phyloP scores from a whole-genome alignment of 2,888 invertebrate species.

The Heliconius ethilla region DNA sequence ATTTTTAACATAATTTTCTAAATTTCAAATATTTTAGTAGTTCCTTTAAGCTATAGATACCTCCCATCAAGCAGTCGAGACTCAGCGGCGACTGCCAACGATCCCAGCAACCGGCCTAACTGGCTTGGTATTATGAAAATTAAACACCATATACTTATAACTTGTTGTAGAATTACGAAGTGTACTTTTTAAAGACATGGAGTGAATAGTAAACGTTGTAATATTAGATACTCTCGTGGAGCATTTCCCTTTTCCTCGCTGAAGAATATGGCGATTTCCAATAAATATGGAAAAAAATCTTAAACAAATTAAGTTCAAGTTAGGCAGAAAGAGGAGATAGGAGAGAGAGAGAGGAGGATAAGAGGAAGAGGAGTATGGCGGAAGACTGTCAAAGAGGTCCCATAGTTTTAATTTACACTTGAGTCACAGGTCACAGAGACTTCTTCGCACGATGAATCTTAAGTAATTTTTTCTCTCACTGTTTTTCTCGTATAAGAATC shows the following conservation, averaged over 20 bases:
- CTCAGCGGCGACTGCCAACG: conserved; percentile 38
- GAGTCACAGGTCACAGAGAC: no score
- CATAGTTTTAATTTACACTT: no score
- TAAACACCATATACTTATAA: conserved; percentile 40
- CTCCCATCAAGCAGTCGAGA: conserved; percentile 29
- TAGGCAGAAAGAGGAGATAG: no score
- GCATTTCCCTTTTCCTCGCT: conserved; percentile 10
- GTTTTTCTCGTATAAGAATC: neutral
- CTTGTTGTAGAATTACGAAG: conserved; percentile 24
- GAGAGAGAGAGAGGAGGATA: no score
- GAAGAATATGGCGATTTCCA: neutral
- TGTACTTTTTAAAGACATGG: conserved; percentile 12
- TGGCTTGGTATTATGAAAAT: conserved; percentile 46
- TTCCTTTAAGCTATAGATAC: neutral
- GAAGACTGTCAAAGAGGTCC: no score
- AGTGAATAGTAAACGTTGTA: conserved; percentile 14
- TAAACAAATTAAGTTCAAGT: no score
- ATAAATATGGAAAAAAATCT: neutral
- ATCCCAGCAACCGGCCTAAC: conserved; percentile 43
- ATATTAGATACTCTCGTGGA: neutral
- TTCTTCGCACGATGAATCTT: neutral
- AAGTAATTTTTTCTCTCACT: neutral
- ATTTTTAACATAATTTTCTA: neutral
- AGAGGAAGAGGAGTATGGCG: no score
- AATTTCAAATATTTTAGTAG: neutral